Base-by-base conservation (phyloP, 2,888 invertebrate species). In the Arrhopalites spinosus region DNA sequence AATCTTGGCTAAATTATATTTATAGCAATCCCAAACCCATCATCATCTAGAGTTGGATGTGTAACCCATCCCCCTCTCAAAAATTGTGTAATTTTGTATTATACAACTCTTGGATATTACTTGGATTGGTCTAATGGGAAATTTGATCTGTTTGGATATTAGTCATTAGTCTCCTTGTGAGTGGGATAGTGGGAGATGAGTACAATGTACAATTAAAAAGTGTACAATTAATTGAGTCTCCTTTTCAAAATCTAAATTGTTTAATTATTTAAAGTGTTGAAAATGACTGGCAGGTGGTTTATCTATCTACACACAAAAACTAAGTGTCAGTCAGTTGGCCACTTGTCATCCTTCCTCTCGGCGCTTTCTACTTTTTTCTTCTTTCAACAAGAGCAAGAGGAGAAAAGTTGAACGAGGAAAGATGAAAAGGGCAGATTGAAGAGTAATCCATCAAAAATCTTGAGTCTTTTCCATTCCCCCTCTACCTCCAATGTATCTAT, bases 381-480 rank as follows among this genome's bases (percentile, higher is more conserved):
- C n/a, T n/a, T n/a, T n/a, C n/a, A n/a, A n/a, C n/a, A n/a, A n/a
- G n/a, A n/a, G n/a, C n/a, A n/a, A n/a, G 20, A 66, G 45, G 67
- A 29, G 23, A 56, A 36, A 68, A 59, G 59, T 69, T 27, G 50
- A 66, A 66, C 20, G 25, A 63, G 67, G 67, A 59, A 73, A 25
- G 50, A 56, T 36, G 36, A 36, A 36, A 36, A 53, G 56, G 70
- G 70, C 59, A 77, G 77, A 74, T 71, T 74, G 69, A 75, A 72
- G 72, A 74, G 74, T 74, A 75, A 77, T 77, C 77, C 77, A 77
- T 77, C 77, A 77, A 74, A n/a, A n/a, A 77, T 77, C 74, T 77
- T 74, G 72, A 72, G 56, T 63, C 71, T 66, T 74, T n/a, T n/a
- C n/a, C n/a, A n/a, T 67, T 72, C 77, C 63, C 56, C 76, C 43